Base-by-base conservation (phyloP, 2,113 vertebrate genomes). In the Rhinichthys klamathensis region DNA sequence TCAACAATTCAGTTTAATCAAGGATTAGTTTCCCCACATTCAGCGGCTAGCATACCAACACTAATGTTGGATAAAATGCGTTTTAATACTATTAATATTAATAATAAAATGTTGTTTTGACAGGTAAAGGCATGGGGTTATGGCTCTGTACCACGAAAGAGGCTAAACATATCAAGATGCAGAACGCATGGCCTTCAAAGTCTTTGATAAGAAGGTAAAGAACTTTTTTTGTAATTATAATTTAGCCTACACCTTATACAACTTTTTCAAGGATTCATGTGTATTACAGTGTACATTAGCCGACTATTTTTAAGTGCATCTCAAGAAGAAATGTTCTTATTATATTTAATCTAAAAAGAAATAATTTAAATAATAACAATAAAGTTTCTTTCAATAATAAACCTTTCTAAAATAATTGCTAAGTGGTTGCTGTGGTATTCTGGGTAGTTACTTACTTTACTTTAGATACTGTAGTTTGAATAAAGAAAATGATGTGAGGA, bases 111-210 rank as follows among this genome's bases (percentile, higher is more conserved):
- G 25, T 35, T 30, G 7, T 54, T 83, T 67, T 87, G 75, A 74
- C 87, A 94, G 93, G 91, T 30, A 94, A 92, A 89, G 91, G 92
- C 1, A 84, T 21, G 30, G 16, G 32, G 18, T 38, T 38, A 69
- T 38, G 65, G 65, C 1, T 18, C 65, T 21, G 32, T 11, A 4
- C 65, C 16, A 69, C 3, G 32, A 38, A 38, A 2, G 32, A 38
- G 16, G 0, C 16, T 30, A 8, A 67, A 30, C 3, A 67, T 21
- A 18, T 2, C 61, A 16, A 27, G 25, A 61, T 25, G 58, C 58
- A 60, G 58, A 25, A 25, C 8, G 9, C 23, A n/a, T 8, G 12
- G n/a, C 23, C 27, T 30, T 65, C 6, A 49, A 49, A 49, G 49
- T 51, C 13, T 32, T 65, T 32, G 63, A 32, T 65, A 15, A 63